Evolutionary conservation across 2,888 invertebrate genomes (phyloP), one percentile per base, ranked within the genome.

Genomic region (Calameuta pallipes): DNA sequence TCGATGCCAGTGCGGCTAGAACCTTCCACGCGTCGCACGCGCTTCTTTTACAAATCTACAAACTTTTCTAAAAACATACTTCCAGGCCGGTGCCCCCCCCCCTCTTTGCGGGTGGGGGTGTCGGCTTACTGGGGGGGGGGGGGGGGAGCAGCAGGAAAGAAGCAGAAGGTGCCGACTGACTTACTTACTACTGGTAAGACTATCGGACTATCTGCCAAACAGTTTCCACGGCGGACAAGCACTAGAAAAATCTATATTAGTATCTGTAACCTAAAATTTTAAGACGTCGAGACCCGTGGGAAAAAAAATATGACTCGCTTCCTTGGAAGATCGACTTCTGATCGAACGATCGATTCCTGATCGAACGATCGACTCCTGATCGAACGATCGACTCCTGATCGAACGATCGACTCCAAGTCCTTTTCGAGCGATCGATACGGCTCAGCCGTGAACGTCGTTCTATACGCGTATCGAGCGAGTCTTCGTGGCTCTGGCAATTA

Each of bases 11-110:
- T 34, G 74, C 34, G 35, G 34, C 74, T 74, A 37, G 41, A 75
- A 75, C 56, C 75, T 37, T 75, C 41, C 34, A 75, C 69, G 75
- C 37, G 31, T 37, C 74, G 36, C 74, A 30, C 37, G 34, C 70
- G 71, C 78, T 34, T 74, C 77, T 84, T 84, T 84, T 83, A 81
- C 82, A 82, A 78, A 82, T 83, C 82, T 87, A 86, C 84, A 82
- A 83, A 88, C 89, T 88, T 89, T 89, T 86, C 87, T 81, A 85
- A 90, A 89, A 90, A 90, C 89, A 89, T 89, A 13, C 78, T 36
- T 30, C 78, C 71, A 73, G 23, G 71, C 33, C 23, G 71, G 71
- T 12, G 36, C 36, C 36, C 36, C 36, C 12, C 12, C 36, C 36
- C 33, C 23, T 31, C 41, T 30, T 15, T 30, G 4, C 13, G 31